Evolutionary conservation across 2,113 vertebrate species (phyloP), one percentile per base, ranked within the genome.

Genomic region (Panthera leo): DNA sequence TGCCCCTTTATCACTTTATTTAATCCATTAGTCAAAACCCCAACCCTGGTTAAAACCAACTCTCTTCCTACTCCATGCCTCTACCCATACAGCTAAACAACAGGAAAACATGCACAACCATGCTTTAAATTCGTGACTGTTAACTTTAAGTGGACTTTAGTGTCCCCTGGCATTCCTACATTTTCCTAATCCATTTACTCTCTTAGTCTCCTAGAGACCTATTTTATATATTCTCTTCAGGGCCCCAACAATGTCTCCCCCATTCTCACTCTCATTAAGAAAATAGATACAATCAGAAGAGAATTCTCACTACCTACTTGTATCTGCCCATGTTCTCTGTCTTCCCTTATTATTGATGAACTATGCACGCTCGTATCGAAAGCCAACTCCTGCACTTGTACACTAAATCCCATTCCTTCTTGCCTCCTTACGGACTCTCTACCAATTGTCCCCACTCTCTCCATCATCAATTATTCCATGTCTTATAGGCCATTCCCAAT

Each of bases 221-320:
- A 87, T 27, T 93, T 92, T 93, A 90, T 51, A 55, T 10, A 25
- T 89, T 80, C 70, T 70, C 85, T 86, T 92, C 55, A 96, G 58
- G 18, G 34, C 80, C 73, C 42, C 76, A 96, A 93, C 27, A 65
- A n/a, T 0, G 89, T 70, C 39, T 85, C 51, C 75, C 84, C 8
- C 23, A 95, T 82, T 21, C 27, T 71, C 53, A 94, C 4, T 48
- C 65, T 89, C n/a, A 85, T 48, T 79, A 63, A 92, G 42, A 85
- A 97, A 97, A 94, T 3, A 92, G 3, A 80, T 21, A 70, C 13
- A 82, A 67, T 13, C 31, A 89, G 83, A 95, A 92, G 34, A 91
- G 25, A 96, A 87, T 83, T 48, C 58, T 39, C 7, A 80, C 48
- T 36, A 78, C 45, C 45, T 65, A 87, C 36, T 25, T 29, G 0